Evolutionary conservation across 1,140 invertebrate genomes (phyloP).

Genomic region (Elysia chlorotica): DNA sequence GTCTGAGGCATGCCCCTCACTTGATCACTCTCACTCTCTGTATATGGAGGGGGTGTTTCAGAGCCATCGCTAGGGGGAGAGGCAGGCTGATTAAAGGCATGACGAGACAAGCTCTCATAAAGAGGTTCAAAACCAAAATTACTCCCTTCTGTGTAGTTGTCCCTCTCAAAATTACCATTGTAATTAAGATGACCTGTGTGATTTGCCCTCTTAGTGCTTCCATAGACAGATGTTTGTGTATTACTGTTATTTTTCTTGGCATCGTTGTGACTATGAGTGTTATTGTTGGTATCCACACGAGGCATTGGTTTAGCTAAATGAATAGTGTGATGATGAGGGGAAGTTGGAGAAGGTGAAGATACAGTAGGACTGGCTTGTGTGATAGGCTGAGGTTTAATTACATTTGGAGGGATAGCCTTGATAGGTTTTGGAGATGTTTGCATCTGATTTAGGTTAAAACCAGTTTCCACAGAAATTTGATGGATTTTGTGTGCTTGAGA

Average conservation of each 20-base stretch:
- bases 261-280: background rate
- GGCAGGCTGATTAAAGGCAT: background rate
- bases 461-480: no score
- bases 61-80: background rate
- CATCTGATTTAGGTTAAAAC: no score
- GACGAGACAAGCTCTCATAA: constrained; percentile 10
- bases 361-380: constrained; percentile 12
- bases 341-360: background rate
- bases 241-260: no score
- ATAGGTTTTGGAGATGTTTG: constrained; percentile 51
- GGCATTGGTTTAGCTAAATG: background rate
- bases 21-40: no score
- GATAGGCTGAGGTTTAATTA: constrained; percentile 48
- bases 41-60: no score
- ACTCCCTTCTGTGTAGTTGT: no score
- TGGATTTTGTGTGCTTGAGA: no score
- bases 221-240: no score
- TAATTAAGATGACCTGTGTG: no score
- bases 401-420: constrained; percentile 47
- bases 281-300: background rate
- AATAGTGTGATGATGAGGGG: background rate
- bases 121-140: constrained; percentile 14
- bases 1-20: no score
- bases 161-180: no score
- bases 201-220: no score